phyloP scores from a whole-genome alignment of 2,888 invertebrate genomes.

The Ganaspis brasiliensis region DNA sequence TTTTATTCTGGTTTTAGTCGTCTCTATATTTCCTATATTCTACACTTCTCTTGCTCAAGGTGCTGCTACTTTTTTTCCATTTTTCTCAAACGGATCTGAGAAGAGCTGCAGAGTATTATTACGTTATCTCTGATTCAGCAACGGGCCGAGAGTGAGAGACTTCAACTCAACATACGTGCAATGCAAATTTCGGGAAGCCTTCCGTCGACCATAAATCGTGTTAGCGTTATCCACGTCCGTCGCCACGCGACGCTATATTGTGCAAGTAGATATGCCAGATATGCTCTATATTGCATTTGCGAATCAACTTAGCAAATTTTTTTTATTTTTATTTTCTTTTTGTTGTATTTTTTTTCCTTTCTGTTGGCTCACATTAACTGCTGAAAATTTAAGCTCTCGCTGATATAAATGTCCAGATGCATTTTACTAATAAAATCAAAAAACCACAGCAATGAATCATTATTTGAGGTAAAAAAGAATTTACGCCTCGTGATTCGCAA shows the following conservation, averaged over 20 bases:
- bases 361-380: background rate
- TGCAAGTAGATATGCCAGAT: conserved; percentile 52
- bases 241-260: conserved; percentile 53
- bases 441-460: too few relatives aligned
- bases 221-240: conserved; percentile 66
- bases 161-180: conserved; percentile 47
- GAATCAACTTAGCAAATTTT: background rate
- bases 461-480: too few relatives aligned
- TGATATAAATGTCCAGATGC: background rate
- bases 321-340: background rate
- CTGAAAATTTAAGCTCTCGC: background rate
- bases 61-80: conserved; percentile 18
- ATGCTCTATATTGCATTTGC: conserved; percentile 52
- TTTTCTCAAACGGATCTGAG: background rate
- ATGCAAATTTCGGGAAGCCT: conserved; percentile 74
- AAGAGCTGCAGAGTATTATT: conserved; percentile 26
- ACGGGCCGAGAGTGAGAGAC: conserved; percentile 24
- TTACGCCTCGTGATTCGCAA: too few relatives aligned
- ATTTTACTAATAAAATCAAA: too few relatives aligned
- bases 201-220: conserved; percentile 71
- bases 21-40: background rate
- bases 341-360: background rate
- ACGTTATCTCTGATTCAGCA: conserved; percentile 39
- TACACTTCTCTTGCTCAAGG: background rate
- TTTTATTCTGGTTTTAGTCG: background rate